Conservation (phyloP, 1,140 invertebrate genomes). For the Polyergus mexicanus region DNA sequence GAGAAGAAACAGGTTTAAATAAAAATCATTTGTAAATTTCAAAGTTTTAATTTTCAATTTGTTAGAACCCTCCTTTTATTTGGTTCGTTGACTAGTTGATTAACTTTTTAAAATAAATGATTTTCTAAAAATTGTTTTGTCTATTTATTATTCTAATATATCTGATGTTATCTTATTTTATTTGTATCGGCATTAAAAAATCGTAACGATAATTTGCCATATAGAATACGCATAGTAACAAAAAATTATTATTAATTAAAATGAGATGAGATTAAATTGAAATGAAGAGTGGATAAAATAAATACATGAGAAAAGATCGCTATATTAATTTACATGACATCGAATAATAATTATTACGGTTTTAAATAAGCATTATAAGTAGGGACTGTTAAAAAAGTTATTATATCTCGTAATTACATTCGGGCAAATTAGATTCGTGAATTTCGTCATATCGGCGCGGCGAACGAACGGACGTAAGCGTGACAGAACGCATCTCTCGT, state of each 20-base stretch:
- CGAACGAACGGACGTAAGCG: constrained; percentile 47
- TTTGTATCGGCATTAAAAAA: background rate
- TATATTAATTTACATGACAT: too few relatives aligned
- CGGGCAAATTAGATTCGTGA: constrained; percentile 39
- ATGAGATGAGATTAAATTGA: too few relatives aligned
- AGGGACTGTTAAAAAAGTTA: background rate
- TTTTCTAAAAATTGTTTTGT: background rate
- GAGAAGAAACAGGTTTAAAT: background rate
- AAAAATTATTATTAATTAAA: too few relatives aligned
- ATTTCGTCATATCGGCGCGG: constrained; percentile 45
- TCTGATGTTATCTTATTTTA: background rate
- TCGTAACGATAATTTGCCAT: background rate
- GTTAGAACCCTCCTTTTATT: background rate
- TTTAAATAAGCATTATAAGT: background rate
- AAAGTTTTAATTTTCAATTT: background rate
- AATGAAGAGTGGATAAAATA: too few relatives aligned
- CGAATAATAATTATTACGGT: background rate
- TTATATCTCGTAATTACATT: constrained; percentile 43
- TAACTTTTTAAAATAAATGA: background rate
- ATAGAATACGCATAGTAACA: background rate
- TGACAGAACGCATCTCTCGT: constrained; percentile 48
- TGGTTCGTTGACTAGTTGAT: background rate
- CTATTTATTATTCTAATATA: background rate
- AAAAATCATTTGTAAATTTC: constrained; percentile 2
- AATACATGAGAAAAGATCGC: too few relatives aligned